phyloP scores from a whole-genome alignment of 2,797 vertebrate genomes.

The Eulemur mongoz region DNA sequence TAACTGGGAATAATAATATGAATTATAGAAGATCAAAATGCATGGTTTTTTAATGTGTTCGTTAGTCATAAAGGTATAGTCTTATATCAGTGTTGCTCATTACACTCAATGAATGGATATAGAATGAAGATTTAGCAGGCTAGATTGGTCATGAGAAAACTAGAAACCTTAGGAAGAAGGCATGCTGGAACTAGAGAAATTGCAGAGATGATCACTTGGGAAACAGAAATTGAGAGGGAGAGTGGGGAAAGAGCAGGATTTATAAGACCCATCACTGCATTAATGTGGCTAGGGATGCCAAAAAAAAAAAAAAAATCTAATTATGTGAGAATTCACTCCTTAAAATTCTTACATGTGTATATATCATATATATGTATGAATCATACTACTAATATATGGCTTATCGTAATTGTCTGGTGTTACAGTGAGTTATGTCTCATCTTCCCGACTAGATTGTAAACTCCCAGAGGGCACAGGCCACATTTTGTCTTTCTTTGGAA shows the following conservation, averaged over 20 bases:
- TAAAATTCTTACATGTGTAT: background rate
- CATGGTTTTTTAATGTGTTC: background rate
- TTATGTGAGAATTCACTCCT: background rate
- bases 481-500: constrained; percentile 65
- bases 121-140: background rate
- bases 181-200: background rate
- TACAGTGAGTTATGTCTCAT: background rate
- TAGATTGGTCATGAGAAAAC: background rate
- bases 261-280: background rate
- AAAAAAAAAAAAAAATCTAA: background rate
- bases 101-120: background rate
- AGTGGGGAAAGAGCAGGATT: background rate
- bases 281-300: background rate
- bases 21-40: constrained; percentile 32
- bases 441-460: background rate
- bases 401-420: background rate
- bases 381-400: background rate
- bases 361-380: background rate
- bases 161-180: background rate
- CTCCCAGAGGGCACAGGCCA: background rate
- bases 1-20: background rate
- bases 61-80: constrained; percentile 5
- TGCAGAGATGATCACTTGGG: background rate
- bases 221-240: background rate
- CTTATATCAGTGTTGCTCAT: background rate